These are phyloP conservation scores for Apomyelois bistriatella DNA, from an alignment of 2,888 invertebrate genomes.

Conservation along the genomic window DNA sequence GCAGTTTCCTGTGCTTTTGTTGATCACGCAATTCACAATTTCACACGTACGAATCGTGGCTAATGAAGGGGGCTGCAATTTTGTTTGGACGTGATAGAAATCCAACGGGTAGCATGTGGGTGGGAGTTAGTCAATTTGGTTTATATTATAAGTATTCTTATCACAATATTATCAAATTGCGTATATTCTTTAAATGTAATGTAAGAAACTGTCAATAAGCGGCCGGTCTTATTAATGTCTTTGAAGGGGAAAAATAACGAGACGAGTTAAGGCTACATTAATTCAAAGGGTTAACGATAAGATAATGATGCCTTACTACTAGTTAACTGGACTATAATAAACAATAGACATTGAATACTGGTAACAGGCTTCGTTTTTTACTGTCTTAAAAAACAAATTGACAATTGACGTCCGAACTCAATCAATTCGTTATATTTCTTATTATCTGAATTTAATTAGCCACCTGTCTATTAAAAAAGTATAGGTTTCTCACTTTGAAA, in stretches of 20 bases:
- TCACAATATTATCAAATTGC: too few relatives aligned
- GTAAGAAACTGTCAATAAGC: too few relatives aligned
- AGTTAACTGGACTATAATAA: too few relatives aligned
- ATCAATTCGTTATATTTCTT: constrained; percentile 47
- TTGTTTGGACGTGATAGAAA: constrained; percentile 3
- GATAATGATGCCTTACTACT: too few relatives aligned
- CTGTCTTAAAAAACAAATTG: constrained; percentile 16
- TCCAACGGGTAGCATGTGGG: not conserved
- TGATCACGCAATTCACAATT: constrained; percentile 22
- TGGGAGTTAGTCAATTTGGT: not conserved
- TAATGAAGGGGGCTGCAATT: constrained; percentile 11
- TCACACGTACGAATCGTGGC: constrained; percentile 8
- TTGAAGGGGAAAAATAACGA: too few relatives aligned
- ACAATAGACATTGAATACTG: too few relatives aligned
- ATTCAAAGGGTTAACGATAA: too few relatives aligned
- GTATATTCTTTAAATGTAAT: too few relatives aligned
- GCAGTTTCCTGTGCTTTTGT: constrained; percentile 63
- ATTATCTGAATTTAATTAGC: constrained; percentile 65
- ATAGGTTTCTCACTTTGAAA: constrained; percentile 25
- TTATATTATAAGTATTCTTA: not conserved
- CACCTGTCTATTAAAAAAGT: constrained; percentile 43
- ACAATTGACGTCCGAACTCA: constrained; percentile 37
- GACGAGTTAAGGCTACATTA: too few relatives aligned
- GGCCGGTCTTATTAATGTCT: too few relatives aligned
- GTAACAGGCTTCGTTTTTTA: too few relatives aligned